Base-by-base conservation (phyloP, 64 coral and sea anemone genomes). In the Dendronephthya gigantea region DNA sequence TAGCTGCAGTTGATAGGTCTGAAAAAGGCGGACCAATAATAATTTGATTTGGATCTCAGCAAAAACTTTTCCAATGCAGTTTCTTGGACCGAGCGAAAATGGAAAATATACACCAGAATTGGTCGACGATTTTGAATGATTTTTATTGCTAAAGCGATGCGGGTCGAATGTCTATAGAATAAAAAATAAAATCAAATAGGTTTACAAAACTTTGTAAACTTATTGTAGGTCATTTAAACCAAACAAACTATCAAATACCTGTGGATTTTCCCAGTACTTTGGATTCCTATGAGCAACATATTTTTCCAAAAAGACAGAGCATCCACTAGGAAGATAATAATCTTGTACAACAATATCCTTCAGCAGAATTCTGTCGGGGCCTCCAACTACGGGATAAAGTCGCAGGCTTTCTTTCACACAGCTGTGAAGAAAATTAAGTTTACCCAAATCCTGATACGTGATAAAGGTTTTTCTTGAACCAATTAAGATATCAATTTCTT, bases 1-100 rank as follows among this genome's bases (percentile, higher is more conserved):
- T 27, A 91, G 56, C 25, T 39, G 31, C 19, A 91, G 36, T 41
- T 91, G 72, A 74, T 83, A 91, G 27, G 86, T 40, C 47, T 83
- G 90, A 36, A 85, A 86, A 62, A 91, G 81, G 7, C 81, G 25
- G 31, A 85, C 81, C 90, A 91, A 83, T 9, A 91, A 4, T 48
- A 87, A 37, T 0, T 86, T 83, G 23, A 85, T 47, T 49, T 34
- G 70, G 16, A 87, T 87, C 28, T 41, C 38, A 22, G 89, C 85
- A 35, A 90, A 86, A 59, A 59, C 83, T 56, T 35, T 87, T 83
- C 90, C 90, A 22, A 91, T 91, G 27, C 85, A 91, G 85, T 91
- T 91, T 70, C 85, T 58, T 39, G 90, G 82, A 52, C 90, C 90
- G 0, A 85, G 85, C 27, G 85, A 91, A 35, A 91, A 91, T 5